Evolutionary conservation across 2,797 vertebrate genomes (phyloP), one percentile per base, ranked within the genome.

Genomic region (Micrastur ruficollis): DNA sequence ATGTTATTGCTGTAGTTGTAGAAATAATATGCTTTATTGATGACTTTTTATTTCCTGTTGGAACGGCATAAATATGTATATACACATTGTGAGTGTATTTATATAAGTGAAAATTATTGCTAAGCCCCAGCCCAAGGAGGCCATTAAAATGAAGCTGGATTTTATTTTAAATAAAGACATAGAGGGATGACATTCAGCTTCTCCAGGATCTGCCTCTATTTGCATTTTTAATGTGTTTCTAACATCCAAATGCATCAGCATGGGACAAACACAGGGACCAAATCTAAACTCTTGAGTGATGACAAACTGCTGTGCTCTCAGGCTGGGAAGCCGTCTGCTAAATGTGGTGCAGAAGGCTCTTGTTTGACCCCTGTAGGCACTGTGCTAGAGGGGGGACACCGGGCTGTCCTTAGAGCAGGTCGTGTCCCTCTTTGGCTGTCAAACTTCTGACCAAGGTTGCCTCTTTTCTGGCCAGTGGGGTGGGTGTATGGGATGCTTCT

Each of bases 21-120:
- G 67, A 50, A 90, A 88, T 88, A 83, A 89, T 82, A 11, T 27
- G 53, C 62, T 90, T 94, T 95, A 86, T 80, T 86, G 75, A 82
- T 79, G 92, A 50, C 65, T 72, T 82, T 70, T 81, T 92, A 46
- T 53, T 74, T 85, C 79, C 75, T 90, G 32, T 81, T 59, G 75
- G 75, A 90, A 75, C 0, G 7, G 31, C 86, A 90, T 90, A 88
- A 96, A 94, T 88, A 82, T 59, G 58, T 38, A 90, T 50, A 29
- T 25, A 36, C 53, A 74, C 38, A 74, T 49, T 53, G 75, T 47
- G 58, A 66, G 34, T 7, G 44, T 72, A 63, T 95, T 92, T 68
- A 46, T 79, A 88, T 79, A 50, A 92, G 71, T 40, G 79, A 70
- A 81, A 87, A 74, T 81, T 38, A 73, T 62, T 50, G 58, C 72